These are phyloP conservation scores for Peribatodes rhomboidaria DNA, from an alignment of 2,888 invertebrate genomes.

Conservation along the genomic window DNA sequence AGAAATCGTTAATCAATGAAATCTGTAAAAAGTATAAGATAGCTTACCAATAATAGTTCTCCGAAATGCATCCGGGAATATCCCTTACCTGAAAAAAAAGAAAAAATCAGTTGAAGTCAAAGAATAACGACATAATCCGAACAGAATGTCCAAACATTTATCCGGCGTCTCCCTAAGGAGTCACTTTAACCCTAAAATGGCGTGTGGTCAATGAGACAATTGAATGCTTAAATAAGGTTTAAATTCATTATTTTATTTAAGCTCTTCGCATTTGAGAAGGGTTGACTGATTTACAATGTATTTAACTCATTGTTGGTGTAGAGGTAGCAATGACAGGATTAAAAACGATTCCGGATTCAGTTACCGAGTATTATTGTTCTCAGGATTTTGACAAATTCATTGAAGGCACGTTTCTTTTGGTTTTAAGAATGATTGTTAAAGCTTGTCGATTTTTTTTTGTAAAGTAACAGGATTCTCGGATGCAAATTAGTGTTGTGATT, in stretches of 20 bases:
- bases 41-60: conserved; percentile 27
- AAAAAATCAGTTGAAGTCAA: conserved; percentile 38
- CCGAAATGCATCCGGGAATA: conserved; percentile 17
- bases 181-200: conserved; percentile 45
- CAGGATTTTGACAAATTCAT: conserved; percentile 28
- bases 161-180: conserved; percentile 39
- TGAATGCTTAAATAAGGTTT: conserved; percentile 33
- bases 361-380: conserved; percentile 35
- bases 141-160: conserved; percentile 41
- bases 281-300: conserved; percentile 55
- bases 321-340: conserved; percentile 62
- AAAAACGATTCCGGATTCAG: conserved; percentile 44
- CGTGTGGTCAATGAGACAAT: conserved; percentile 44
- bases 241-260: conserved; percentile 45
- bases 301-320: conserved; percentile 44
- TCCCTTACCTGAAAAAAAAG: conserved; percentile 55
- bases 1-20: background rate
- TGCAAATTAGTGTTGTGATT: conserved; percentile 5
- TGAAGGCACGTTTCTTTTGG: conserved; percentile 21
- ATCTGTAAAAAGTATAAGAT: background rate
- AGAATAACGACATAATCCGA: conserved; percentile 37
- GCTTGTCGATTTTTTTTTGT: conserved; percentile 19
- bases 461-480: background rate
- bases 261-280: conserved; percentile 42
- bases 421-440: background rate